A percentile compares a stretch with the other conserved stretches of the same genome.
Evolutionary conservation across 1,140 invertebrate genomes (phyloP).

Genomic region (Atta cephalotes): DNA sequence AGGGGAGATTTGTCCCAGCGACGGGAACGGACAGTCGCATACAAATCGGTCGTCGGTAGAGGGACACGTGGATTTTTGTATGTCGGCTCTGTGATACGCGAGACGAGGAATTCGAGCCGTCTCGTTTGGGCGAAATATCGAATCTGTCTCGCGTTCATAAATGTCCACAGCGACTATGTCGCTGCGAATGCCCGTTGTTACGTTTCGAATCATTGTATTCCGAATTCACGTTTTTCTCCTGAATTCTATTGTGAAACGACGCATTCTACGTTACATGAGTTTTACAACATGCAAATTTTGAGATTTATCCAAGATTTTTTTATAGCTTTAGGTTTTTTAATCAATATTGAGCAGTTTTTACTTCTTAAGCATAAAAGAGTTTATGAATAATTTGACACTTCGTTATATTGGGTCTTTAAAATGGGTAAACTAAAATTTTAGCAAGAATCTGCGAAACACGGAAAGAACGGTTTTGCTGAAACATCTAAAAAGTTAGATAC

Average conservation of each 20-base stretch:
- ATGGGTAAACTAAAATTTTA: neutral
- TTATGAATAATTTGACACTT: neutral
- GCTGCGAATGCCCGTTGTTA: neutral
- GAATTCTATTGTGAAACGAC: slow-evolving; percentile 12
- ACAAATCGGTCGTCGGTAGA: slow-evolving; percentile 42
- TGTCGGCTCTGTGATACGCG: slow-evolving; percentile 51
- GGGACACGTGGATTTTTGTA: slow-evolving; percentile 39
- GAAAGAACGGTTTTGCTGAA: too few relatives aligned
- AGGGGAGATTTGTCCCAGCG: slow-evolving; percentile 37
- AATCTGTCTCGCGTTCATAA: slow-evolving; percentile 32
- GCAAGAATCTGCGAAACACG: neutral
- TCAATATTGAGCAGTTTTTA: neutral
- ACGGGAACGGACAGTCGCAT: slow-evolving; percentile 39
- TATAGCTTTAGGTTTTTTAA: neutral
- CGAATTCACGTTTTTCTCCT: neutral
- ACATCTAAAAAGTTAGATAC: too few relatives aligned
- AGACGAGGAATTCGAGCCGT: slow-evolving; percentile 38
- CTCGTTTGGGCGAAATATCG: slow-evolving; percentile 6
- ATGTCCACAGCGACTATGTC: slow-evolving; percentile 10
- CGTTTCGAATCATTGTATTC: slow-evolving; percentile 32
- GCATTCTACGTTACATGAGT: neutral
- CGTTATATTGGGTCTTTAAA: neutral
- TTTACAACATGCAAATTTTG: neutral
- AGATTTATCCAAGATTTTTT: neutral
- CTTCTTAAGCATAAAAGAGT: neutral